Evolutionary conservation across 2,113 vertebrate species (phyloP), one percentile per base, ranked within the genome.

Genomic region (Cephalopterus ornatus): DNA sequence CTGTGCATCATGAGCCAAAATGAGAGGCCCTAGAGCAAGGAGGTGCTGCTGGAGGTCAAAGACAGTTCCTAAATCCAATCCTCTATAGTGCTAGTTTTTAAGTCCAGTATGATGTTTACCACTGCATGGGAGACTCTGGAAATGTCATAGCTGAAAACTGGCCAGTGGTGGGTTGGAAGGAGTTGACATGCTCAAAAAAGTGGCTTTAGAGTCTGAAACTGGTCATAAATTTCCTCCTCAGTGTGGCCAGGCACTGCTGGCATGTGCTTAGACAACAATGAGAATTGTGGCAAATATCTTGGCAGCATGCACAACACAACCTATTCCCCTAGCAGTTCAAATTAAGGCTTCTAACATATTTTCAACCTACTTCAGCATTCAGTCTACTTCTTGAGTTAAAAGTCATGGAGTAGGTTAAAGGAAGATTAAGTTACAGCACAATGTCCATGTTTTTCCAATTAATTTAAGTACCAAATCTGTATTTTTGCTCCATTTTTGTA

Each of bases 391-490:
- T 74, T 47, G 15, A 90, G n/a, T 59, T 90, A 83, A 78, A 93
- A 95, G 89, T 83, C 86, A 83, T 12, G 16, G 62, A 75, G 24
- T 39, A 93, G 30, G 67, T 67, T 88, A 91, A 78, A 61, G 65
- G 80, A 82, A 68, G 46, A 92, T 89, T 94, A 93, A 85, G 61
- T 89, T 70, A 75, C 32, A 55, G 74, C 62, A 81, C 23, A n/a
- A 81, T 68, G 39, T 50, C 74, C 80, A 79, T 73, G 59, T 71
- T 95, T 89, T 92, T 72, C 78, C 67, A 93, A 92, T 89, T 91
- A 90, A 89, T 75, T 74, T 82, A 90, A 85, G 74, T 72, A 94
- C 23, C 35, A 88, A 85, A 89, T 46, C 46, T 86, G 33, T 79
- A 85, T 70, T 86, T 93, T 87, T 77, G 75, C 46, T 86, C 32